Conservation (phyloP, 1,140 invertebrate genomes). For the Physella acuta region DNA sequence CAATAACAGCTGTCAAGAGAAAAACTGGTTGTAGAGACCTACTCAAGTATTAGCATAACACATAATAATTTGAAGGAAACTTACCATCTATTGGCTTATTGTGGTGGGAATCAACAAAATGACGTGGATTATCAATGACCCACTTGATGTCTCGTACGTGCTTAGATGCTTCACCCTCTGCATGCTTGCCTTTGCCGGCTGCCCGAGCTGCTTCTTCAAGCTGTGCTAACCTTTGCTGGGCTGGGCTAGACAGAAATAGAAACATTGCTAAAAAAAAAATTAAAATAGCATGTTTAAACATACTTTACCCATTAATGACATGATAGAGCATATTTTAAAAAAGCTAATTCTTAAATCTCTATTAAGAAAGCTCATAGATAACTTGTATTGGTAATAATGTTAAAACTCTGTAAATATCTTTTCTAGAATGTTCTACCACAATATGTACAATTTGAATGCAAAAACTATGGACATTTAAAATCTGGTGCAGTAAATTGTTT, state of each 20-base stretch:
- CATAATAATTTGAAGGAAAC: too few relatives aligned
- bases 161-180: constrained; percentile 54
- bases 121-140: constrained; percentile 79
- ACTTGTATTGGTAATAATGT: too few relatives aligned
- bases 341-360: not conserved
- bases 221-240: constrained; percentile 71
- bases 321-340: too few relatives aligned
- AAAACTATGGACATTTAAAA: too few relatives aligned
- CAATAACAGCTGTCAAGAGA: constrained; percentile 77
- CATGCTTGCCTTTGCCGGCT: constrained; percentile 85
- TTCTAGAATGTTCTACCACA: too few relatives aligned
- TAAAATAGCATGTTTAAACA: not conserved
- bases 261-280: not conserved
- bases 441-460: too few relatives aligned
- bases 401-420: too few relatives aligned
- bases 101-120: constrained; percentile 78
- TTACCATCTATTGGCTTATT: constrained; percentile 73
- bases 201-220: constrained; percentile 88
- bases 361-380: too few relatives aligned
- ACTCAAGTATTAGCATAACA: too few relatives aligned
- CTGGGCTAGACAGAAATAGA: constrained; percentile 38
- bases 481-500: too few relatives aligned
- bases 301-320: not conserved
- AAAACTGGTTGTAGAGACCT: too few relatives aligned
- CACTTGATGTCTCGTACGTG: constrained; percentile 85